A percentile compares a stretch with the other conserved stretches of the same genome.
These are phyloP conservation scores for Fistularia commersonii DNA, from an alignment of 2,797 vertebrate genomes.

Conservation along the genomic window DNA sequence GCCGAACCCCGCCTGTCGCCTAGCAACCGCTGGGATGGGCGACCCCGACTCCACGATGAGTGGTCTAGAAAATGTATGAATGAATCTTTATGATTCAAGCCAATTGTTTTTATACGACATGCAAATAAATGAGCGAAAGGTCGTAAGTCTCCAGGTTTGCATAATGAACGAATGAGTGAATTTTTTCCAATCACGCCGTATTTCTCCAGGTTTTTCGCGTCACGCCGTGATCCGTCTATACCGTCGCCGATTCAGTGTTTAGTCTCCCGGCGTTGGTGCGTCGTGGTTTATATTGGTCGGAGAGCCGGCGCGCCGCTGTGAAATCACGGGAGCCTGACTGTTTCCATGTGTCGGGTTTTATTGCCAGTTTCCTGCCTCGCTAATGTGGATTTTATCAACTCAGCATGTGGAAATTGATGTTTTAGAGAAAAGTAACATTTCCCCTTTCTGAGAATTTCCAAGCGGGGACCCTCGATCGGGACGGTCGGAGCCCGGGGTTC, in stretches of 20 bases:
- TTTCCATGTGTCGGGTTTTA: slow-evolving; percentile 73
- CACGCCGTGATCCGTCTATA: slow-evolving; percentile 35
- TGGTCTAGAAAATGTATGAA: too few relatives aligned
- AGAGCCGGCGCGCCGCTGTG: slow-evolving; percentile 57
- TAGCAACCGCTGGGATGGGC: too few relatives aligned
- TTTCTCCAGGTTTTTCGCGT: too few relatives aligned
- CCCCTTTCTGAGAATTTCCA: slow-evolving; percentile 28
- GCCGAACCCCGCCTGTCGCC: too few relatives aligned
- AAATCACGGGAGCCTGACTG: slow-evolving; percentile 67
- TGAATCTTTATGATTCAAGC: too few relatives aligned
- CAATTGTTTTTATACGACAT: too few relatives aligned
- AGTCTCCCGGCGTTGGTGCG: slow-evolving; percentile 61
- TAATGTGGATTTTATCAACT: slow-evolving; percentile 76
- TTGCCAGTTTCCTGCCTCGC: slow-evolving; percentile 67
- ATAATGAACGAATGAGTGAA: too few relatives aligned
- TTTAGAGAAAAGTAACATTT: slow-evolving; percentile 51
- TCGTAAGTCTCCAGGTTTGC: too few relatives aligned
- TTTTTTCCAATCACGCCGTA: too few relatives aligned
- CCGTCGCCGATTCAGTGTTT: slow-evolving; percentile 45
- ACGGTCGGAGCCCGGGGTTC: slow-evolving; percentile 16
- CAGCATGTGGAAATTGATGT: slow-evolving; percentile 68
- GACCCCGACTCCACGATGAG: too few relatives aligned
- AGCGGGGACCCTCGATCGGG: slow-evolving; percentile 17
- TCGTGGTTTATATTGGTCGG: slow-evolving; percentile 64
- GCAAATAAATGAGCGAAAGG: too few relatives aligned